Conservation (phyloP, 2,113 vertebrate species). For the Ibidorhyncha struthersii region DNA sequence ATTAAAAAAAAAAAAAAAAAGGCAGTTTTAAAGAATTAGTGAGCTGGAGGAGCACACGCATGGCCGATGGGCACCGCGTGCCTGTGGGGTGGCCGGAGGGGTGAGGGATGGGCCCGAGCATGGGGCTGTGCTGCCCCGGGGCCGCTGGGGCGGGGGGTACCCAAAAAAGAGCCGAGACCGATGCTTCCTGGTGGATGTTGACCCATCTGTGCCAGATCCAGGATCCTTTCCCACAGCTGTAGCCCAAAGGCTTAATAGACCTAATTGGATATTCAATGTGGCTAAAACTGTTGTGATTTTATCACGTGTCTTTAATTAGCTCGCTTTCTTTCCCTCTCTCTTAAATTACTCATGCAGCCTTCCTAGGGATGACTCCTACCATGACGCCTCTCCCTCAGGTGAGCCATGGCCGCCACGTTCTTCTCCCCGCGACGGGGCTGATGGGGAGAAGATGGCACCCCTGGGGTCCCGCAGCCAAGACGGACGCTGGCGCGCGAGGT, state of each 20-base stretch:
- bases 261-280: constrained; percentile 2
- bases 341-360: neutral
- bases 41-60: neutral
- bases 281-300: constrained; percentile 42
- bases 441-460: neutral
- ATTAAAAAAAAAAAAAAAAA: neutral
- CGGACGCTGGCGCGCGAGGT: fast-evolving
- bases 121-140: fast-evolving
- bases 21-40: neutral
- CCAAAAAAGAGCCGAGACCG: neutral
- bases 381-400: neutral
- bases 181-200: neutral
- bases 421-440: neutral
- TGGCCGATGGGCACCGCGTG: fast-evolving
- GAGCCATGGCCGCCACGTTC: neutral
- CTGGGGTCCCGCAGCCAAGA: neutral
- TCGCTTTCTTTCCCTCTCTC: neutral
- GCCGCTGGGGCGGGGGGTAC: neutral
- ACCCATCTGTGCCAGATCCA: neutral
- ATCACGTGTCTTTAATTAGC: constrained; percentile 19
- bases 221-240: neutral
- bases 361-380: neutral
- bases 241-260: neutral
- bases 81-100: fast-evolving
- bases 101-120: neutral